Base-by-base conservation (phyloP, 2,888 invertebrate species). In the Lithophane semibrunnea region DNA sequence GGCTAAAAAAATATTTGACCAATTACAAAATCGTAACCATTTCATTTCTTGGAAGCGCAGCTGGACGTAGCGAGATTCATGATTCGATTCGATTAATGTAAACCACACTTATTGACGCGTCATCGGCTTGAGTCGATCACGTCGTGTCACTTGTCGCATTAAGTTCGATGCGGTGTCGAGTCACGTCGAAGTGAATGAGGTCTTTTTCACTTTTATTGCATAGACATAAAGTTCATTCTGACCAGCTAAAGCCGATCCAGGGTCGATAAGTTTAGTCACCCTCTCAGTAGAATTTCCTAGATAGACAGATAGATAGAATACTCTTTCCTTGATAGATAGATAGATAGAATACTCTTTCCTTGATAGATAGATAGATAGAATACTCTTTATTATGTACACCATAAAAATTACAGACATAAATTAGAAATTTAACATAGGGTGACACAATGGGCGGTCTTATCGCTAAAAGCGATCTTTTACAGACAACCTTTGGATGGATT, bases 1-100 rank as follows among this genome's bases (percentile, higher is more conserved):
- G 44, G 63, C 42, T 66, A 66, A 83, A 68, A 68, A 73, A 84
- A 74, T 65, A 29, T 54, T 29, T 29, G 29, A 1, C 10, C 42
- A 83, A 54, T 74, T 63, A 69, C 13, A 63, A 58, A 69, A 66
- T 71, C 47, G 71, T 68, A 52, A 73, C 12, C 12, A n/a, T 44
- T 67, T 37, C 18, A 58, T 44, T 70, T 8, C 1, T 12, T 69
- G 18, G 13, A 63, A 44, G 13, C 13, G 21, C 13, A 29, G 24
- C 13, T 61, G 4, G 24, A 60, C 0, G 3, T 42, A 37, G 1
- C 24, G 16, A 73, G 21, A 44, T 21, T 54, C 3, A 4, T 47
- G 16, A 7, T 21, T n/a, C 10, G 16, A n/a, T 42, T n/a, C n/a
- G 9, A 69, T n/a, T 49, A 54, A 21, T n/a, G n/a, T 56, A 3